A percentile compares a stretch with the other conserved stretches of the same genome.
Conservation (phyloP, 2,797 vertebrate species). For the Delichon dasypus region DNA sequence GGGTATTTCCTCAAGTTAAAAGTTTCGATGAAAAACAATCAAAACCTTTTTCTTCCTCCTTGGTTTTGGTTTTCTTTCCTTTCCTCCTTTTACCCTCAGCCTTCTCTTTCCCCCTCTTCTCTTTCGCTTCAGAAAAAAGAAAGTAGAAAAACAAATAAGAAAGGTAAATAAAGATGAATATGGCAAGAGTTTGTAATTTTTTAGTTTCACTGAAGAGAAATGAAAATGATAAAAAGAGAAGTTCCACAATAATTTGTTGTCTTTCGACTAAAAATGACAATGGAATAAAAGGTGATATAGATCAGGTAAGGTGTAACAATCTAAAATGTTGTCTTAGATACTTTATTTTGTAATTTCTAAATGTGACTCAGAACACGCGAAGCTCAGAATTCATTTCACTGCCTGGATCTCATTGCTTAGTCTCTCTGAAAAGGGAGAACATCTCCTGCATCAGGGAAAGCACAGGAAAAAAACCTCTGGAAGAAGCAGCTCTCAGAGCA, state of each 20-base stretch:
- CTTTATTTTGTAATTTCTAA: conserved; percentile 12
- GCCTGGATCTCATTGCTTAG: background rate
- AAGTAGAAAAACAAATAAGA: background rate
- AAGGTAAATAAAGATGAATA: background rate
- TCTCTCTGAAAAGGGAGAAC: background rate
- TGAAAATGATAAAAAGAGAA: background rate
- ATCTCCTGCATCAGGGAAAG: background rate
- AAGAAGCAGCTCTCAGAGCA: background rate
- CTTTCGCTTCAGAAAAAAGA: background rate
- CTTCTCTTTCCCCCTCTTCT: background rate
- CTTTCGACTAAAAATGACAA: background rate
- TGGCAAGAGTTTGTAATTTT: background rate
- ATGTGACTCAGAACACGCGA: background rate
- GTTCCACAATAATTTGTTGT: background rate
- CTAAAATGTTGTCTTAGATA: background rate
- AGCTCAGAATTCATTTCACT: background rate
- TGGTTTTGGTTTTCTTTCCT: background rate
- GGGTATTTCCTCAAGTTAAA: background rate
- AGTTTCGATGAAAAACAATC: background rate
- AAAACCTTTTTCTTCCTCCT: background rate
- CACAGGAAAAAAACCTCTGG: background rate
- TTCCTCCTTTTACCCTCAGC: background rate
- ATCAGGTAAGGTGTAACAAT: background rate
- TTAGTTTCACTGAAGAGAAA: background rate
- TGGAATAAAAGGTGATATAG: background rate